A percentile compares a stretch with the other conserved stretches of the same genome.
phyloP scores from a whole-genome alignment of 2,888 invertebrate genomes.

The Drosophila colorata region DNA sequence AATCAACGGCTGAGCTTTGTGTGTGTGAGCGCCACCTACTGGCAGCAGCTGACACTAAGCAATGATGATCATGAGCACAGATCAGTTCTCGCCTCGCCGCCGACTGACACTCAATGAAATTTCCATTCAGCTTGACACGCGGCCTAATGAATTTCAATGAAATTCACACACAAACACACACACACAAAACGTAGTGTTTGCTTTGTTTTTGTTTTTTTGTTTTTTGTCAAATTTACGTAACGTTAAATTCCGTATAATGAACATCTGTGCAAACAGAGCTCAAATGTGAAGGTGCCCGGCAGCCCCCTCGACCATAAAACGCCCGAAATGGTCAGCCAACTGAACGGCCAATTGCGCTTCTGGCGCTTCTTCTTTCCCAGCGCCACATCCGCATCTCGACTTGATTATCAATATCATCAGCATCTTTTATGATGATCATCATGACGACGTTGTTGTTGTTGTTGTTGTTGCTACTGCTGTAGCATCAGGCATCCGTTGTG shows the following conservation, averaged over 20 bases:
- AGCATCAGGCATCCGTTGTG: conserved; percentile 35
- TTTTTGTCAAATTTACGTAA: conserved; percentile 77
- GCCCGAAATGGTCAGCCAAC: conserved; percentile 54
- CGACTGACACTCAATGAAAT: conserved; percentile 47
- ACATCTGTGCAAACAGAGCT: conserved; percentile 81
- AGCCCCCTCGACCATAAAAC: conserved; percentile 10
- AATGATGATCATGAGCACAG: conserved; percentile 41
- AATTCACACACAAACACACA: conserved; percentile 48
- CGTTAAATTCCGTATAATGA: conserved; percentile 62
- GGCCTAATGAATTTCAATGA: conserved; percentile 67
- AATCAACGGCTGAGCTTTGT: conserved; percentile 64
- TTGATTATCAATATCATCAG: conserved; percentile 4
- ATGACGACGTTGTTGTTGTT: conserved; percentile 1
- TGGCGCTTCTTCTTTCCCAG: conserved; percentile 41
- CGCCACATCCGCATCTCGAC: conserved; percentile 48
- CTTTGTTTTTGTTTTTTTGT: conserved; percentile 3
- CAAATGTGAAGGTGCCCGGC: conserved; percentile 4
- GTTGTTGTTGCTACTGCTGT: background rate
- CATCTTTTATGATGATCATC: conserved; percentile 15
- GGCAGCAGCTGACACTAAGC: conserved; percentile 34
- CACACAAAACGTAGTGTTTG: background rate
- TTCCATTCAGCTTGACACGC: conserved; percentile 44
- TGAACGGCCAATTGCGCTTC: no score
- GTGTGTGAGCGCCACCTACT: conserved; percentile 68
- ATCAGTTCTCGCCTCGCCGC: conserved; percentile 41